Conservation (phyloP, 2,888 invertebrate genomes). For the Sminthurides aquaticus region DNA sequence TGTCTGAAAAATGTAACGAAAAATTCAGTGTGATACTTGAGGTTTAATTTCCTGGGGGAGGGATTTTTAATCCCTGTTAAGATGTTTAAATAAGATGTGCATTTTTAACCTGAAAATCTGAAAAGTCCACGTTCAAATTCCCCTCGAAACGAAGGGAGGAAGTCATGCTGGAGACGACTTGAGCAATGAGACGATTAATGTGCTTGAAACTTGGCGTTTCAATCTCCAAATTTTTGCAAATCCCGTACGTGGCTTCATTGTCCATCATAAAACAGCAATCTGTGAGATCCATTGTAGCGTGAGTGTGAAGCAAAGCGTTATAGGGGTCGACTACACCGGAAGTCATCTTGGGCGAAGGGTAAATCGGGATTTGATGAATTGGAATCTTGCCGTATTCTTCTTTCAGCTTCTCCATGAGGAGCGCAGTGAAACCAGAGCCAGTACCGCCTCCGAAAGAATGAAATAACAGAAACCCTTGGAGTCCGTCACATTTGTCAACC, state of each 20-base stretch:
- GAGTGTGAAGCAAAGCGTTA: conserved; percentile 82
- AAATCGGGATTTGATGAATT: conserved; percentile 79
- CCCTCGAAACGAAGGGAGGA: conserved; percentile 89
- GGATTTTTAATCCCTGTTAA: neutral
- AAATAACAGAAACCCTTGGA: conserved; percentile 79
- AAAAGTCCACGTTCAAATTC: conserved; percentile 85
- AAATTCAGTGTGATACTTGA: neutral
- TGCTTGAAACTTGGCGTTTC: conserved; percentile 95
- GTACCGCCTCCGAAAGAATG: conserved; percentile 82
- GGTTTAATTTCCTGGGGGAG: neutral
- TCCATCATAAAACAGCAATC: conserved; percentile 97
- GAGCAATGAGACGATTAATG: conserved; percentile 88
- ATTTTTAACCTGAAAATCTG: conserved; percentile 69
- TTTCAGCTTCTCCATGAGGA: conserved; percentile 75
- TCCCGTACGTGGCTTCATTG: conserved; percentile 70
- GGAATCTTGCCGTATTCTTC: conserved; percentile 81
- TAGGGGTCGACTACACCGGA: conserved; percentile 56
- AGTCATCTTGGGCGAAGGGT: conserved; percentile 68
- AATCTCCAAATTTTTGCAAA: conserved; percentile 75
- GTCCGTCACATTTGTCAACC: conserved; percentile 71
- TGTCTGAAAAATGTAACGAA: conserved; percentile 83
- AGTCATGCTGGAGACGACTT: conserved; percentile 76
- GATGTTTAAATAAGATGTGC: too few relatives aligned
- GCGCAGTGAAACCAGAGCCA: conserved; percentile 80
- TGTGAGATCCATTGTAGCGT: conserved; percentile 73